Percentiles rank a stretch among this genome's conserved stretches.
Conservation (phyloP, 2,113 vertebrate species). For the Strigops habroptila region DNA sequence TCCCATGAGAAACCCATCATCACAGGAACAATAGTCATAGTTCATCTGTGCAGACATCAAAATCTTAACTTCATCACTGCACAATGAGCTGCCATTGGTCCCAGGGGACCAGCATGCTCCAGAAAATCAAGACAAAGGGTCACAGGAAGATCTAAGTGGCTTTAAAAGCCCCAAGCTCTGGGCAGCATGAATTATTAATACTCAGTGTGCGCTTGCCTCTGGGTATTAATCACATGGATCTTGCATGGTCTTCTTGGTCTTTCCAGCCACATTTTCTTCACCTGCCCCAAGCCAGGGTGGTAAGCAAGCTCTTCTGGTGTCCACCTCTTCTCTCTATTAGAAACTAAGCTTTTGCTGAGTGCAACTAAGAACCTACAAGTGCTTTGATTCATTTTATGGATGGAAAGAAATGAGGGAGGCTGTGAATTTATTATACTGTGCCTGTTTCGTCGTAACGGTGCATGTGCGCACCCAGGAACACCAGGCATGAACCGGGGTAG, state of each 20-base stretch:
- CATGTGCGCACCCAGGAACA: neutral
- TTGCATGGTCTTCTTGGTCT: neutral
- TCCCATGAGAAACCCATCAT: neutral
- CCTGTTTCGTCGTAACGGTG: neutral
- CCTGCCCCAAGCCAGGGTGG: too few species aligned
- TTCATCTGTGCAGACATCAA: neutral
- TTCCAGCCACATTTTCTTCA: neutral
- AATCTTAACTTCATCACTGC: neutral
- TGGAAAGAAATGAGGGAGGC: neutral
- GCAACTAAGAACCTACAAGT: neutral
- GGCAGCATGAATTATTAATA: neutral
- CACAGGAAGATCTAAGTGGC: neutral
- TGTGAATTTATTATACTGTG: neutral
- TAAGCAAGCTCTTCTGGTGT: neutral
- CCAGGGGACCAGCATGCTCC: neutral
- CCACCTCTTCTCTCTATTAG: neutral
- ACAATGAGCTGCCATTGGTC: rapidly evolving
- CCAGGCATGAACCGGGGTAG: neutral
- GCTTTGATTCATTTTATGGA: neutral
- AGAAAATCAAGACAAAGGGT: neutral
- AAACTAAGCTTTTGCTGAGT: neutral
- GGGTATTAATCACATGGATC: neutral
- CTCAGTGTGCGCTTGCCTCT: neutral
- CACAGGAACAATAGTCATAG: neutral
- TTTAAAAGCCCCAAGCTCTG: neutral